Percentiles rank a stretch among this genome's conserved stretches.
phyloP scores from a whole-genome alignment of 2,113 vertebrate species.

The Dasyornis broadbenti region DNA sequence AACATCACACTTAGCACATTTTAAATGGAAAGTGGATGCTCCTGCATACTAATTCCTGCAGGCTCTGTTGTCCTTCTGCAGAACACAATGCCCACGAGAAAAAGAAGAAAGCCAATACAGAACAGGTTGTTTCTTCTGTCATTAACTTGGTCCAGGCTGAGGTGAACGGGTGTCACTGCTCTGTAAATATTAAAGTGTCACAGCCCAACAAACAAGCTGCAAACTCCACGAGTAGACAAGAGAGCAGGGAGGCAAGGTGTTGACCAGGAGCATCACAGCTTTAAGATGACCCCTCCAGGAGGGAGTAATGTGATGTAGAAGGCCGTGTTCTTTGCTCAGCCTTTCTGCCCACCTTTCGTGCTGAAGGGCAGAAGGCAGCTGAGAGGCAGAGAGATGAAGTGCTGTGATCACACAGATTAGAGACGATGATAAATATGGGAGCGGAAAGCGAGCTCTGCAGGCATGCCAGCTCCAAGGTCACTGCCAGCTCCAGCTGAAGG shows the following conservation, averaged over 20 bases:
- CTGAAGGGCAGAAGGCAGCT: conserved; percentile 25
- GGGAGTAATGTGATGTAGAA: not conserved
- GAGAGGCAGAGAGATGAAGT: not conserved
- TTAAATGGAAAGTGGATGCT: not conserved
- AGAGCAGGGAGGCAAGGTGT: not conserved
- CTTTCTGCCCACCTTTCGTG: not conserved
- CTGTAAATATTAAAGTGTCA: not conserved
- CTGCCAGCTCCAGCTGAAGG: not conserved
- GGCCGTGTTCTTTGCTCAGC: not conserved
- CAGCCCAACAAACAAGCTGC: not conserved
- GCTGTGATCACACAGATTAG: conserved; percentile 25
- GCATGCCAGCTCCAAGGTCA: conserved; percentile 33
- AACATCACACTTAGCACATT: conserved; percentile 26
- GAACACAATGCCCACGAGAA: not conserved
- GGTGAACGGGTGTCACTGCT: not conserved
- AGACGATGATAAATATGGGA: conserved; percentile 34
- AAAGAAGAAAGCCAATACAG: not conserved
- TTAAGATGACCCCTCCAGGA: not conserved
- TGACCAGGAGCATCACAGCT: not conserved
- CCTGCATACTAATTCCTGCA: conserved; percentile 24
- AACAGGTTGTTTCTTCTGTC: not conserved
- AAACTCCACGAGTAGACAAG: not conserved
- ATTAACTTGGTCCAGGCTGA: not conserved
- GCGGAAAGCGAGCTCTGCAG: not conserved
- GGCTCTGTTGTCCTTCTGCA: not conserved